Evolutionary conservation across 2,888 invertebrate genomes (phyloP), one percentile per base, ranked within the genome.

Genomic region (Zaprionus bogoriensis): DNA sequence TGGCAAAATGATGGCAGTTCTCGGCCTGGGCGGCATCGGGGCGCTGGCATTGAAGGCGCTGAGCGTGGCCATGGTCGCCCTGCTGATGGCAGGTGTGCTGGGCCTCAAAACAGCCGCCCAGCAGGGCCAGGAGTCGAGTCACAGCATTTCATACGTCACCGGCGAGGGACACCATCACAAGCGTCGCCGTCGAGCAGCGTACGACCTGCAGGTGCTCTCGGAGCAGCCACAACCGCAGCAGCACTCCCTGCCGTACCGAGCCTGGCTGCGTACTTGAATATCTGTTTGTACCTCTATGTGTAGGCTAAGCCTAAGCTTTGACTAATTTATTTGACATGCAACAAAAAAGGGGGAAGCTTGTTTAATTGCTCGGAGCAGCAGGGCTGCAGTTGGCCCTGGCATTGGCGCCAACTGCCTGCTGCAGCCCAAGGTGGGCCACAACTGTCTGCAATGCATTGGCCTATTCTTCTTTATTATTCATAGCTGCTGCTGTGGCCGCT

Each of bases 41-140:
- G 93, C 95, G 0, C 89, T 96, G 0, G 95, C 96, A 19, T 94
- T 96, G 94, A 96, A 96, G 91, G 95, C 95, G 0, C 86, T 95
- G 48, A 94, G 94, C 72, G 92, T 94, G 4, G 94, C 96, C 42
- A 94, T 95, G 0, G 89, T 96, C 55, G 96, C 96, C 0, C 90
- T 96, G 9, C 93, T 96, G 93, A 91, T 96, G 55, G 94, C 96
- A 38, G 92, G 94, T n/a, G 92, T 96, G 38, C 92, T 96, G 1
- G 96, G 95, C 2, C 91, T 95, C 38, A 96, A 96, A 91, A 94
- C 95, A 67, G 90, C 95, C 53, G 90, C 94, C 0, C 93, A 93
- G 4, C 90, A 91, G 41, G 88, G 92, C 73, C 64, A 90, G 89
- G 76, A 92, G 89, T 66, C 81, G 14, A 87, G 85, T 30, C 93